Evolutionary conservation across 2,888 invertebrate species (phyloP), one percentile per base, ranked within the genome.

Genomic region (Monopis laevigella): DNA sequence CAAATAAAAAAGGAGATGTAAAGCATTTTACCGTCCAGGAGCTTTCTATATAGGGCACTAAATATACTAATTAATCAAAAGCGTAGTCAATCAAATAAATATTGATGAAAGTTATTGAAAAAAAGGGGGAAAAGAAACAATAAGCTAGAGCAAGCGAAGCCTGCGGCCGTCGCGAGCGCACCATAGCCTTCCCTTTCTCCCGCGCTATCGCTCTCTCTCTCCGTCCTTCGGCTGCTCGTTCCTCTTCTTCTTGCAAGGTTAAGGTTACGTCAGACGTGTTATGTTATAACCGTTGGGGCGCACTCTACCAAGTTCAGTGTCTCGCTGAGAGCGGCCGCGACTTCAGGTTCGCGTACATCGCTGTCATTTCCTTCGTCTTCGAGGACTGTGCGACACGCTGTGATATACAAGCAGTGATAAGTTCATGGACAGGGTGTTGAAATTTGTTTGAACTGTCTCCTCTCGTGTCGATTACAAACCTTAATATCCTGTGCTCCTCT

Each of bases 201-300:
- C 71, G 55, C 58, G 60, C 63, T 78, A 74, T 75, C 57, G 77
- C 75, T 59, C 70, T 80, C 77, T 78, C 75, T 72, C 68, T 77
- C 80, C 75, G 77, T 77, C 77, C 78, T 77, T 80, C 75, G 75
- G 65, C 63, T 59, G 72, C 60, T 71, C 64, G 72, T 75, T 77
- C 77, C 78, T 75, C 80, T 78, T 75, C 77, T 78, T 80, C 80
- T 77, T 74, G 80, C 80, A 80, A 80, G 80, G 80, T 80, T 80
- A 80, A 80, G 80, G 80, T 80, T 80, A 80, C 80, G 80, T 80
- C 80, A 80, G 80, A 77, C 75, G 69, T 80, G 80, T 80, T 80
- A 80, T 78, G 80, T 80, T 80, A 80, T 80, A 80, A 80, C 80
- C 78, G 80, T 77, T 75, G 80, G 72, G 77, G 71, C 75, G 72